Base-by-base conservation (phyloP, 2,888 invertebrate species). In the Hirtodrosophila histrioides region DNA sequence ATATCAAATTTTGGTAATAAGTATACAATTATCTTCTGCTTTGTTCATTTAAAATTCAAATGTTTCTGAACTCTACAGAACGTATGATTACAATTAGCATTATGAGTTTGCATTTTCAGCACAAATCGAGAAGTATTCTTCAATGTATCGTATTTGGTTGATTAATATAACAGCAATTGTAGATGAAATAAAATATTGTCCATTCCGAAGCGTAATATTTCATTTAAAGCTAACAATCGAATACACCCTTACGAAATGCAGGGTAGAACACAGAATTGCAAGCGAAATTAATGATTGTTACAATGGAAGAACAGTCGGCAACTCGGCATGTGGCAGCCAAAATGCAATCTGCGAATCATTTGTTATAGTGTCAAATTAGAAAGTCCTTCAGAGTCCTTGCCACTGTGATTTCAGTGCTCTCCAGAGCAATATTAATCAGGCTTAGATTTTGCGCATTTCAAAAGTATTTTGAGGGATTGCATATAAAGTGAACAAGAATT, bases 261-360 rank as follows among this genome's bases (percentile, higher is more conserved):
- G 24, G 43, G 24, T 27, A 36, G n/a, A 35, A 27, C 17, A 33
- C 17, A 45, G 41, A 44, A 46, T 62, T 29, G 43, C 35, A 57
- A 55, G 43, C 10, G 31, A 62, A 62, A 71, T 53, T 56, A 62
- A 72, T 72, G 73, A 61, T 37, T 67, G 29, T 44, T 40, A 12
- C 29, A 66, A 70, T 56, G 23, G 6, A 43, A 12, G 11, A 50
- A 54, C 53, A 54, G 64, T 10, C 4, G 12, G 35, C 39, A 40
- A 45, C 36, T 11, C 53, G 39, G 37, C 27, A 39, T 51, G 58
- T 43, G 58, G 35, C 63, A 45, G 11, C 29, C 29, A 8, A 66
- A 54, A 45, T 39, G 53, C 27, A 54, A 66, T 43, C 37, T 48
- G 37, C 27, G 39, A 31, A 72, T 44, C 54, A 67, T 70, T 70